phyloP scores from a whole-genome alignment of 2,797 vertebrate genomes.

The Coracias cyanogaster region DNA sequence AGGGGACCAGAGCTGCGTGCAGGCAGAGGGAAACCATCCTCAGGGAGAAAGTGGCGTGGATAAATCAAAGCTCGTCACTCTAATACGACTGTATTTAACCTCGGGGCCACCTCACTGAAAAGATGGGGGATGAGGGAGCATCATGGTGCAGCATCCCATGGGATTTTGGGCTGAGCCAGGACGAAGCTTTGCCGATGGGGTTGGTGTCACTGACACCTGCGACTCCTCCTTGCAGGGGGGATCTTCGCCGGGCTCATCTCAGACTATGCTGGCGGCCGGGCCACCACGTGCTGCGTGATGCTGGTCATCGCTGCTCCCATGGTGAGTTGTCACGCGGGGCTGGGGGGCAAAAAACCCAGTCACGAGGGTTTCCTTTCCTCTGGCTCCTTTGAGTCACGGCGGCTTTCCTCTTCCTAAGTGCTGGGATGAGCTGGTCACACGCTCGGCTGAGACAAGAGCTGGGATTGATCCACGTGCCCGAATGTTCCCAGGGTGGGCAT shows the following conservation, averaged over 20 bases:
- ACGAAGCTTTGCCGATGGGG: not conserved
- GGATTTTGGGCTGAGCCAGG: not conserved
- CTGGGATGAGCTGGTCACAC: not conserved
- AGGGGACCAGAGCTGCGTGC: not conserved
- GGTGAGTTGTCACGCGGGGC: constrained; percentile 76
- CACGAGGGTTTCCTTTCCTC: not conserved
- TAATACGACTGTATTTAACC: not conserved
- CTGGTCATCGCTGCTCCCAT: constrained; percentile 90
- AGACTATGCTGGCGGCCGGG: constrained; percentile 89
- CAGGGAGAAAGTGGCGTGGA: not conserved
- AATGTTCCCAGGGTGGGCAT: not conserved
- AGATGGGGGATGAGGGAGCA: not conserved
- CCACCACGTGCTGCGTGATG: constrained; percentile 93
- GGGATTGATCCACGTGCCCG: not conserved
- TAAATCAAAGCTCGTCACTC: not conserved
- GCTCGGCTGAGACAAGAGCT: not conserved
- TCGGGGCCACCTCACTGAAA: not conserved
- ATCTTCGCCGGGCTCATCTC: constrained; percentile 91
- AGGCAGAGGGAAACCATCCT: not conserved
- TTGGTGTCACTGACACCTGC: not conserved
- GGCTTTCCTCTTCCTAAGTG: not conserved
- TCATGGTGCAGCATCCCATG: fast-evolving
- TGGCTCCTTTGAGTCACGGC: not conserved
- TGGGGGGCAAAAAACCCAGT: not conserved
- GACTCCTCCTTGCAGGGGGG: constrained; percentile 80